Conservation (phyloP, 2,888 invertebrate genomes). For the Cephus sareptanus region DNA sequence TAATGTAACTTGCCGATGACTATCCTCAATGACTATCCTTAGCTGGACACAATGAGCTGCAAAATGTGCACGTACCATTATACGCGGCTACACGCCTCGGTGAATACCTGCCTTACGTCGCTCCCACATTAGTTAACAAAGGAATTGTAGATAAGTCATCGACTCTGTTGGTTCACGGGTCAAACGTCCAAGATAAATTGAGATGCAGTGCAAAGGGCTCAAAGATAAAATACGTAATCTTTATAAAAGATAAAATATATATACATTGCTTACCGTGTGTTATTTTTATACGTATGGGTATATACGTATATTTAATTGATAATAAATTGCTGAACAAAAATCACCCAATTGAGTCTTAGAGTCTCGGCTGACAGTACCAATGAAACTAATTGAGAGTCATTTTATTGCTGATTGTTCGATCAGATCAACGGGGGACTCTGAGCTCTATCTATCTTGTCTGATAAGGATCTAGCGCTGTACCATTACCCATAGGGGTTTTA, state of each 20-base stretch:
- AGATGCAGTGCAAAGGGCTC: background rate
- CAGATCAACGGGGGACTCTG: conserved; percentile 12
- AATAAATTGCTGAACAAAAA: background rate
- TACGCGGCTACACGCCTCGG: background rate
- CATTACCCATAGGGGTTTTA: background rate
- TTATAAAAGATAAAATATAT: background rate
- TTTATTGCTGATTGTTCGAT: conserved; percentile 8
- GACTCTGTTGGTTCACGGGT: background rate
- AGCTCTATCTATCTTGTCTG: conserved; percentile 17
- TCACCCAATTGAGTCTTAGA: conserved; percentile 15
- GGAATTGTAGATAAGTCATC: conserved; percentile 6
- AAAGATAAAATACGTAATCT: background rate
- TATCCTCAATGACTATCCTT: background rate
- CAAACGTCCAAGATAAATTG: background rate
- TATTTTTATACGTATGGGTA: too few relatives aligned
- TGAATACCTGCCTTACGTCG: conserved; percentile 1
- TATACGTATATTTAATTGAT: background rate
- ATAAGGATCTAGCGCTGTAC: conserved; percentile 10
- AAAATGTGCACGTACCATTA: background rate
- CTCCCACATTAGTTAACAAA: conserved; percentile 4
- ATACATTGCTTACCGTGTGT: too few relatives aligned
- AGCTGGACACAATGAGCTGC: conserved; percentile 1
- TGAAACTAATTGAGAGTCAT: background rate
- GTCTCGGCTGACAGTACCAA: background rate
- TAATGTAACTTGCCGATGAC: background rate